These are phyloP conservation scores for Paelopatides confundens DNA, from an alignment of 53 echinoderm and acorn worm species.

Conservation along the genomic window DNA sequence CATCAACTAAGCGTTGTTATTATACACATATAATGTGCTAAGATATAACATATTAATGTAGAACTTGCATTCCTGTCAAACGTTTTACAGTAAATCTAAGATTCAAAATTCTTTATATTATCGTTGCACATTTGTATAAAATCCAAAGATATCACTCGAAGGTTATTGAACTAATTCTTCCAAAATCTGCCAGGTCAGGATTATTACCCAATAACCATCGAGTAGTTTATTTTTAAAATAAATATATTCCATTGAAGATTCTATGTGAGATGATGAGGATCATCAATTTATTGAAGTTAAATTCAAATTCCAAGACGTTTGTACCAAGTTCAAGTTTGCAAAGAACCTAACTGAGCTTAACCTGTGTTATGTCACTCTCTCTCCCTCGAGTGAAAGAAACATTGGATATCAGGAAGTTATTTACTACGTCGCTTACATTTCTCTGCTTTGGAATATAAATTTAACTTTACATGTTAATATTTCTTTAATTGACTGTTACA, in stretches of 20 bases:
- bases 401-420: too few relatives aligned
- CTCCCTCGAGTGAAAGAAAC: too few relatives aligned
- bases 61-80: too few relatives aligned
- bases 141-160: neutral
- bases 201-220: neutral
- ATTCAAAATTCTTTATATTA: neutral
- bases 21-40: neutral
- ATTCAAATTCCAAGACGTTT: too few relatives aligned
- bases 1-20: too few relatives aligned
- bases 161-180: slow-evolving; percentile 21
- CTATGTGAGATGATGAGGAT: too few relatives aligned
- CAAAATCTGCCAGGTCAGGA: slow-evolving; percentile 41
- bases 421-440: neutral
- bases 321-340: too few relatives aligned
- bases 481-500: neutral
- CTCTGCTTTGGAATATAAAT: neutral
- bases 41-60: neutral
- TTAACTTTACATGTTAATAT: neutral
- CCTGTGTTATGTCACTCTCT: too few relatives aligned
- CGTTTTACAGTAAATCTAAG: neutral
- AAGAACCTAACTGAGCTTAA: too few relatives aligned
- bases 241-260: neutral
- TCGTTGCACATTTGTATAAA: neutral
- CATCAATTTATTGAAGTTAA: too few relatives aligned
- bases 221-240: neutral